Evolutionary conservation across 2,888 invertebrate genomes (phyloP).

Genomic region (Plebejus argus): DNA sequence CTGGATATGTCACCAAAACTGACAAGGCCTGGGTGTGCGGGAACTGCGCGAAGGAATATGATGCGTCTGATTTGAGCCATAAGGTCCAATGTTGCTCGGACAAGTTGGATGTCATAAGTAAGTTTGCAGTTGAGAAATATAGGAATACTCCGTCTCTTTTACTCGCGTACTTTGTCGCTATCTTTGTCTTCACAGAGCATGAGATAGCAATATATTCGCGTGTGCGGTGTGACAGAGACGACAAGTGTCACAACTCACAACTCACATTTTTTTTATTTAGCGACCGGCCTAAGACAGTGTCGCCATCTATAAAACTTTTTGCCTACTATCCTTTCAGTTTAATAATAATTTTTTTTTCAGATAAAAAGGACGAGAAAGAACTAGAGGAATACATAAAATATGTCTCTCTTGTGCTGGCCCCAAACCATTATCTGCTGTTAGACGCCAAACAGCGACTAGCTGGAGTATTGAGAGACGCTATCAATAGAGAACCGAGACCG

Average conservation of each 20-base stretch:
- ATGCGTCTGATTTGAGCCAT: slow-evolving; percentile 49
- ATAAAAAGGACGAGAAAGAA: slow-evolving; percentile 70
- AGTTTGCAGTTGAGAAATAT: slow-evolving; percentile 42
- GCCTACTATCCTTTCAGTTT: not conserved
- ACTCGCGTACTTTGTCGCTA: no score
- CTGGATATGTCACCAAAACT: slow-evolving; percentile 62
- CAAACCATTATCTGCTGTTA: slow-evolving; percentile 84
- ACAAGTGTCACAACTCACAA: no score
- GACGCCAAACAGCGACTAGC: slow-evolving; percentile 86
- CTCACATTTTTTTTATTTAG: no score
- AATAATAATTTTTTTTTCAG: slow-evolving; percentile 48
- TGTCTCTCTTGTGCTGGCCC: slow-evolving; percentile 81
- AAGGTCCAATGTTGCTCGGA: slow-evolving; percentile 66
- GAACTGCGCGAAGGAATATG: slow-evolving; percentile 66
- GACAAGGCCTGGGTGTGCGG: slow-evolving; percentile 77
- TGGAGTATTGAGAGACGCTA: slow-evolving; percentile 76
- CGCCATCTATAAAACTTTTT: not conserved
- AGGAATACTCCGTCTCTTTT: no score
- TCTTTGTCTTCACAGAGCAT: no score
- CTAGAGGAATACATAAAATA: slow-evolving; percentile 77
- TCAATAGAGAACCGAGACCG: slow-evolving; percentile 73
- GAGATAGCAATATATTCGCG: no score
- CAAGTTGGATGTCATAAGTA: slow-evolving; percentile 67
- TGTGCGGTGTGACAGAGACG: no score
- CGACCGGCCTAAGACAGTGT: not conserved